A percentile compares a stretch with the other conserved stretches of the same genome.
Evolutionary conservation across 2,888 invertebrate genomes (phyloP).

Genomic region (Parnassius glacialis): DNA sequence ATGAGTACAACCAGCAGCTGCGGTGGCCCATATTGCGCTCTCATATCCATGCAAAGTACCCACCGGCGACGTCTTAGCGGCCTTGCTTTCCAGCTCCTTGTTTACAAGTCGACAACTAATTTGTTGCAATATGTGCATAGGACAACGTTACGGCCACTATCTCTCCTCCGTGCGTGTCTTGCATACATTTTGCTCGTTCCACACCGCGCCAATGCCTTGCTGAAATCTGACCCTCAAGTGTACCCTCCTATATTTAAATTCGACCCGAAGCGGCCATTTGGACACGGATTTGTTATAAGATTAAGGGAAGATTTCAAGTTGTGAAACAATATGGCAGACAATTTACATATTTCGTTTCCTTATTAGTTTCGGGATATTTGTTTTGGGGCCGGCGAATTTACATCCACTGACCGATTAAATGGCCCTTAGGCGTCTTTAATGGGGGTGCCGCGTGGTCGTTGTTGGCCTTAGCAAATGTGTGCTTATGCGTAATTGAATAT

Average conservation of each 20-base stretch:
- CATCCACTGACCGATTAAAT: conserved; percentile 82
- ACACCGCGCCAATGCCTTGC: conserved; percentile 57
- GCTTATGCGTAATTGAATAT: conserved; percentile 81
- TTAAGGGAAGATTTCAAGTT: conserved; percentile 82
- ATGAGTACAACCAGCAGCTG: conserved; percentile 81
- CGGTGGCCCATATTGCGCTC: conserved; percentile 77
- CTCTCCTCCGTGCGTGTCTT: conserved; percentile 76
- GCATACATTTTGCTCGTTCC: conserved; percentile 75
- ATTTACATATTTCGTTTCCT: conserved; percentile 82
- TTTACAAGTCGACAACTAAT: conserved; percentile 81
- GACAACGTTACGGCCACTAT: conserved; percentile 78
- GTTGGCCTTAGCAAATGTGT: conserved; percentile 79
- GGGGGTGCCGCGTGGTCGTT: conserved; percentile 81
- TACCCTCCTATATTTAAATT: conserved; percentile 79
- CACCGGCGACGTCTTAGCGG: conserved; percentile 72
- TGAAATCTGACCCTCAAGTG: conserved; percentile 67
- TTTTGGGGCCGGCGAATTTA: conserved; percentile 79
- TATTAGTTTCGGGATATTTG: conserved; percentile 81
- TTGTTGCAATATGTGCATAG: conserved; percentile 82
- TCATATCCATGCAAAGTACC: conserved; percentile 82
- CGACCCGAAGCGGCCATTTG: conserved; percentile 77
- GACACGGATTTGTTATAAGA: conserved; percentile 82
- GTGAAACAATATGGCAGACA: conserved; percentile 80
- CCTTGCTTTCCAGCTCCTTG: conserved; percentile 75
- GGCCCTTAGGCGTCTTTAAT: conserved; percentile 81